Evolutionary conservation across 2,888 invertebrate genomes (phyloP).

Genomic region (Ophraella communa): DNA sequence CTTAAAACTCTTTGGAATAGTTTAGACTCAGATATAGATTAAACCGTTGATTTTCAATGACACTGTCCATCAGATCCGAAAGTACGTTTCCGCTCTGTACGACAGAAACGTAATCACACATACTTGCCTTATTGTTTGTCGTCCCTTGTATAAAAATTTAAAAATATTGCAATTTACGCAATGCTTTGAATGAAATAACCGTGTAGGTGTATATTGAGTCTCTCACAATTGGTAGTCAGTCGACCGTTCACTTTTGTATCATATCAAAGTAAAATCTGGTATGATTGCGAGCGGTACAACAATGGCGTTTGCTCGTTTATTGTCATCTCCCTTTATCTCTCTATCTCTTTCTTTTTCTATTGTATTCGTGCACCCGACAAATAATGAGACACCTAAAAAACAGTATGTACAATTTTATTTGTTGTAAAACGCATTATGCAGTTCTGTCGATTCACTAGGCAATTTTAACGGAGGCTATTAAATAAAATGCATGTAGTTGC

Average conservation of each 20-base stretch:
- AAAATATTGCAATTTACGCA: neutral
- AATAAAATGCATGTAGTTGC: too few relatives aligned
- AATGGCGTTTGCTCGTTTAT: slow-evolving; percentile 47
- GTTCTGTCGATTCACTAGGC: neutral
- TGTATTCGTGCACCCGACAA: slow-evolving; percentile 15
- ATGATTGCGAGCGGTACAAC: slow-evolving; percentile 52
- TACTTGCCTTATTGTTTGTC: too few relatives aligned
- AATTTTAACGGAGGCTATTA: too few relatives aligned
- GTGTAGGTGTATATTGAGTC: slow-evolving; percentile 53
- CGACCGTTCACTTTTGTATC: slow-evolving; percentile 50
- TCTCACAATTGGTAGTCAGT: slow-evolving; percentile 57
- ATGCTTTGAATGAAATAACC: neutral
- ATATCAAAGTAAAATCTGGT: slow-evolving; percentile 60
- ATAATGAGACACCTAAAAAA: slow-evolving; percentile 17
- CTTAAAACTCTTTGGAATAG: too few relatives aligned
- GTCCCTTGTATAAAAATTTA: too few relatives aligned
- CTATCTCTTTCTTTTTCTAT: slow-evolving; percentile 21
- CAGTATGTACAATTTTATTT: slow-evolving; percentile 1
- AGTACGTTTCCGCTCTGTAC: too few relatives aligned
- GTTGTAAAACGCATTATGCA: neutral
- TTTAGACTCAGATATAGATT: too few relatives aligned
- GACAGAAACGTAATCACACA: too few relatives aligned
- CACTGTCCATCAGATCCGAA: too few relatives aligned
- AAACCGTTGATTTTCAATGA: too few relatives aligned
- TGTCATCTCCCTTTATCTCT: slow-evolving; percentile 1